Percentiles rank a stretch among this genome's conserved stretches.
Conservation (phyloP, 2,113 vertebrate genomes). For the Isichthys henryi region DNA sequence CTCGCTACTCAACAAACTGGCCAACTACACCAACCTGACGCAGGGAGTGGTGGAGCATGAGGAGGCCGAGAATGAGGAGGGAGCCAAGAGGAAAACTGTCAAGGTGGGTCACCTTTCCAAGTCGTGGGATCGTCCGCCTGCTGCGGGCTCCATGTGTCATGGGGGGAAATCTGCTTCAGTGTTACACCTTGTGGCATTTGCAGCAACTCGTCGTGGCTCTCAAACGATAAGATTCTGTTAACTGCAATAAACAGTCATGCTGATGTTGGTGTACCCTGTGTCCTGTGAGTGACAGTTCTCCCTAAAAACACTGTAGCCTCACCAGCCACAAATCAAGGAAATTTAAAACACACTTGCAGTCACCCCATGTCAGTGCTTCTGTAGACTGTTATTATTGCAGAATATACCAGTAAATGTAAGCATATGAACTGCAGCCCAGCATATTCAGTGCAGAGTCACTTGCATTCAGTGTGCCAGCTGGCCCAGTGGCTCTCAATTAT, state of each 20-base stretch:
- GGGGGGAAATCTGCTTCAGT: neutral
- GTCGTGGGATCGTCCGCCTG: neutral
- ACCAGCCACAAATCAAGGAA: neutral
- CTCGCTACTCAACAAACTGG: conserved; percentile 88
- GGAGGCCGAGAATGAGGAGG: conserved; percentile 71
- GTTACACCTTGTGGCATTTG: neutral
- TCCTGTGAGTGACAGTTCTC: neutral
- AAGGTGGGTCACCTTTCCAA: conserved; percentile 37
- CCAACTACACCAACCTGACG: conserved; percentile 91
- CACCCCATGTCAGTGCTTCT: neutral
- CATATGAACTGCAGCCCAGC: neutral
- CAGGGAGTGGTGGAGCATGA: conserved; percentile 92
- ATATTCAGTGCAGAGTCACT: neutral
- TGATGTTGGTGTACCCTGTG: neutral
- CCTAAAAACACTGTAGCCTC: neutral
- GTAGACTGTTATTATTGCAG: neutral
- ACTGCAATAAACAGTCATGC: neutral
- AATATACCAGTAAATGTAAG: neutral
- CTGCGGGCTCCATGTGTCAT: neutral
- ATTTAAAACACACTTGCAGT: neutral
- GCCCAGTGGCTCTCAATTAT: neutral
- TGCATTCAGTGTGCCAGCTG: neutral
- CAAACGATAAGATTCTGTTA: neutral
- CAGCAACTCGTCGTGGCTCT: neutral
- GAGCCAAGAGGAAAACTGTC: conserved; percentile 57